A percentile compares a stretch with the other conserved stretches of the same genome.
Conservation (phyloP, 2,888 invertebrate genomes). For the Acanthopleura granulata region DNA sequence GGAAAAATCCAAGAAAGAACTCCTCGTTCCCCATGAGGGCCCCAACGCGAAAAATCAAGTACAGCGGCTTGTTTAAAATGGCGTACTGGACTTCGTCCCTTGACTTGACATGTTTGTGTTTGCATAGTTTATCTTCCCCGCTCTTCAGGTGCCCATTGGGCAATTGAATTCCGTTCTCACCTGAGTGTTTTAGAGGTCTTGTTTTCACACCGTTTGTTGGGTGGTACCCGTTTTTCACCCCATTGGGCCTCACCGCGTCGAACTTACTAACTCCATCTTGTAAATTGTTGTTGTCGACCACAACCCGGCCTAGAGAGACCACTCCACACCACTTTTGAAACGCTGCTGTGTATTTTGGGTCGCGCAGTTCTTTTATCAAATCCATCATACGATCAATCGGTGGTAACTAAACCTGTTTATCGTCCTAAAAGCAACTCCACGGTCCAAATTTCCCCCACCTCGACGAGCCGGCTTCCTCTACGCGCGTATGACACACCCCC, state of each 20-base stretch:
- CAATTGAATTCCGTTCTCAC: neutral
- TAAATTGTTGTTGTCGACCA: conserved; percentile 11
- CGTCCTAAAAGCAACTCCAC: neutral
- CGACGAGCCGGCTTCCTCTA: neutral
- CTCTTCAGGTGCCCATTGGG: neutral
- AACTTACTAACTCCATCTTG: neutral
- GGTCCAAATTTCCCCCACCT: neutral
- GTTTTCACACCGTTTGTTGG: neutral
- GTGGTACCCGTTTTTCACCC: conserved; percentile 16
- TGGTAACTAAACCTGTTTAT: neutral
- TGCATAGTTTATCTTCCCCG: neutral
- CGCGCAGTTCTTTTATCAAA: neutral
- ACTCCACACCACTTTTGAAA: conserved; percentile 13
- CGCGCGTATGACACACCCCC: neutral
- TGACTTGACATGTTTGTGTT: neutral
- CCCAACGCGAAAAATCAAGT: conserved; percentile 44
- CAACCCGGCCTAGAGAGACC: neutral
- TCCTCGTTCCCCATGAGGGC: conserved; percentile 56
- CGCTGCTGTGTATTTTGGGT: conserved; percentile 6
- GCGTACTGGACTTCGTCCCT: neutral
- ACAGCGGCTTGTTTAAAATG: conserved; percentile 39
- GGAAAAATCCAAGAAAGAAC: conserved; percentile 48
- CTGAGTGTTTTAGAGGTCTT: neutral
- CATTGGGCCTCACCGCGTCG: neutral
- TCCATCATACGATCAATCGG: neutral